Evolutionary conservation across 2,797 vertebrate species (phyloP).

Genomic region (Rallus crepitans): DNA sequence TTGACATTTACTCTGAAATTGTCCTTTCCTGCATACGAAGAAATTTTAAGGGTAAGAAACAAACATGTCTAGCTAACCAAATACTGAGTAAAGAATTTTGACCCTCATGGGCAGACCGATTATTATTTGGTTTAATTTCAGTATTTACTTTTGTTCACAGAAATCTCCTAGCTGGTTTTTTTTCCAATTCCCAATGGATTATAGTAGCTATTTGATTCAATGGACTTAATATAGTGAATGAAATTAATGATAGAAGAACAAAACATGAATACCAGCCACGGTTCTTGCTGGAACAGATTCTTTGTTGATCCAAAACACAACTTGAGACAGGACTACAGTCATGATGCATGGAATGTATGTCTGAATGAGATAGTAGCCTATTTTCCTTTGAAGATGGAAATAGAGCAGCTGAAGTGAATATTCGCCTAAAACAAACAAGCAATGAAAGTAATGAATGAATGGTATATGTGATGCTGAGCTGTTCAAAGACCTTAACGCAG

Average conservation of each 20-base stretch:
- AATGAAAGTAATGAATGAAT: slow-evolving; percentile 35
- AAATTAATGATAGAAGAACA: slow-evolving; percentile 25
- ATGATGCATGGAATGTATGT: slow-evolving; percentile 87
- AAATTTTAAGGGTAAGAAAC: not conserved
- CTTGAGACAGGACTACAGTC: slow-evolving; percentile 88
- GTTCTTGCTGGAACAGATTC: slow-evolving; percentile 85
- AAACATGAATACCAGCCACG: slow-evolving; percentile 79
- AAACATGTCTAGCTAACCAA: not conserved
- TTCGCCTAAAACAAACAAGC: slow-evolving; percentile 82
- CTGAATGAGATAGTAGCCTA: slow-evolving; percentile 89
- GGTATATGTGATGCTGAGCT: not conserved
- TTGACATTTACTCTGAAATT: not conserved
- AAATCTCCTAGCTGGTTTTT: not conserved
- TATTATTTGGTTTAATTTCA: not conserved
- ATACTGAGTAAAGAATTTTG: not conserved
- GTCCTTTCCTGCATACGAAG: not conserved
- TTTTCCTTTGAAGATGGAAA: slow-evolving; percentile 85
- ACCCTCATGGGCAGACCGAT: not conserved
- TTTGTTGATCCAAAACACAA: slow-evolving; percentile 88
- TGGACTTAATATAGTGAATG: not conserved
- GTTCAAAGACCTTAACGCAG: not conserved
- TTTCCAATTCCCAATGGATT: not conserved
- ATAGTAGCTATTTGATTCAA: not conserved
- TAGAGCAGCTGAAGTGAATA: slow-evolving; percentile 84
- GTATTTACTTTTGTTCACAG: not conserved